A percentile compares a stretch with the other conserved stretches of the same genome.
Conservation (phyloP, 2,888 invertebrate species). For the Eubasilissa splendida region DNA sequence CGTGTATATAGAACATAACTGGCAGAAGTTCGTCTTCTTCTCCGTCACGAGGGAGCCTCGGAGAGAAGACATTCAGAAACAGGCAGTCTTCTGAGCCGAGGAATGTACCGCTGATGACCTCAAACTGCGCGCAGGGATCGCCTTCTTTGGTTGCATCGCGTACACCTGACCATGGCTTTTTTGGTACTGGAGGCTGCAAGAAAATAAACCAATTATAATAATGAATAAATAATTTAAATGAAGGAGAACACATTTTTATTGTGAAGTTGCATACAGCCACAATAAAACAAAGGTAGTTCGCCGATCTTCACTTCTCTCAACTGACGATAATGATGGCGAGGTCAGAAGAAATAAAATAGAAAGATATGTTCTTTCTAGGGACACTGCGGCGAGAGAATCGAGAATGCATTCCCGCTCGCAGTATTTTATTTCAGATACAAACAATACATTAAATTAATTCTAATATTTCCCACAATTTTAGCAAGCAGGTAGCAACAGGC, state of each 20-base stretch:
- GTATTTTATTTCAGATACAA: no score
- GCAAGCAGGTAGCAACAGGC: no score
- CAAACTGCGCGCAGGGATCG: conserved; percentile 61
- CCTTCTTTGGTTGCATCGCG: conserved; percentile 69
- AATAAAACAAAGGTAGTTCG: background rate
- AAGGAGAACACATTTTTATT: no score
- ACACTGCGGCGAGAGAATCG: no score
- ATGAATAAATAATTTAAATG: background rate
- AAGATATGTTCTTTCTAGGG: no score
- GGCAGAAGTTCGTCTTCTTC: conserved; percentile 62
- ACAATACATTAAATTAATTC: no score
- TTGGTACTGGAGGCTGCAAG: conserved; percentile 65
- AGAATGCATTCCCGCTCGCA: no score
- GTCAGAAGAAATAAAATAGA: no score
- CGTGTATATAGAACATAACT: conserved; percentile 71
- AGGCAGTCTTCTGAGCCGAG: conserved; percentile 69
- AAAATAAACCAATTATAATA: background rate
- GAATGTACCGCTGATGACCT: conserved; percentile 57
- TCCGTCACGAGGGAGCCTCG: conserved; percentile 60
- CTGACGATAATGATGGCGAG: no score
- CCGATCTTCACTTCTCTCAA: no score
- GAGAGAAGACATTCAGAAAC: conserved; percentile 67
- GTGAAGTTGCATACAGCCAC: no score
- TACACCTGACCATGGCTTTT: conserved; percentile 67
- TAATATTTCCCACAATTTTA: no score